Evolutionary conservation across 2,888 invertebrate genomes (phyloP).

Genomic region (Esperia sulphurella): DNA sequence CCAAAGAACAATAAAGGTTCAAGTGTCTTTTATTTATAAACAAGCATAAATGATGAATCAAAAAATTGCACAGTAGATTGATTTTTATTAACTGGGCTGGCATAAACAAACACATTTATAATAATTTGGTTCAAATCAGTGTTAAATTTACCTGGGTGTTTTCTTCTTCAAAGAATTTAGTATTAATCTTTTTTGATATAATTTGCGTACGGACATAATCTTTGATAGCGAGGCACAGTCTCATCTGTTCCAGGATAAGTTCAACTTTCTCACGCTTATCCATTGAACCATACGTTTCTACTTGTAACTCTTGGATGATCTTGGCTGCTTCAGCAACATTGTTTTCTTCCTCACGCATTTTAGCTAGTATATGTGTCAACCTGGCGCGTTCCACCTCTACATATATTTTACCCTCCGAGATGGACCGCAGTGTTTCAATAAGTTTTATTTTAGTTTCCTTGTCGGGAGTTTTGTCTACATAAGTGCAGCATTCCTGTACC

Average conservation of each 20-base stretch:
- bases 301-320: conserved; percentile 95
- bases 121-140: background rate
- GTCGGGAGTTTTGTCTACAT: conserved; percentile 94
- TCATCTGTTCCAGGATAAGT: conserved; percentile 98
- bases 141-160: conserved; percentile 75
- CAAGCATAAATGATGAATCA: no score
- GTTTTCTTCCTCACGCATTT: conserved; percentile 90
- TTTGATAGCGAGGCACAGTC: conserved; percentile 95
- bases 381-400: conserved; percentile 99
- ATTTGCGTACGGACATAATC: conserved; percentile 99
- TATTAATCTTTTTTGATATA: conserved; percentile 98
- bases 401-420: conserved; percentile 99
- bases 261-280: conserved; percentile 98
- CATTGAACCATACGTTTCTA: conserved; percentile 99
- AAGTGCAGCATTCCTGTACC: conserved; percentile 96
- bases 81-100: no score
- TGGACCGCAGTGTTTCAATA: conserved; percentile 95
- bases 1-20: no score
- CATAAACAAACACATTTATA: background rate
- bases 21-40: no score
- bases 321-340: conserved; percentile 94
- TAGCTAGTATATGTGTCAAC: conserved; percentile 92
- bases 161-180: conserved; percentile 96
- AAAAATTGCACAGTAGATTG: no score
- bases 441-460: conserved; percentile 94